Percentiles rank a stretch among this genome's conserved stretches.
Evolutionary conservation across 1,140 invertebrate genomes (phyloP).

Genomic region (Paraescarpia echinospica): DNA sequence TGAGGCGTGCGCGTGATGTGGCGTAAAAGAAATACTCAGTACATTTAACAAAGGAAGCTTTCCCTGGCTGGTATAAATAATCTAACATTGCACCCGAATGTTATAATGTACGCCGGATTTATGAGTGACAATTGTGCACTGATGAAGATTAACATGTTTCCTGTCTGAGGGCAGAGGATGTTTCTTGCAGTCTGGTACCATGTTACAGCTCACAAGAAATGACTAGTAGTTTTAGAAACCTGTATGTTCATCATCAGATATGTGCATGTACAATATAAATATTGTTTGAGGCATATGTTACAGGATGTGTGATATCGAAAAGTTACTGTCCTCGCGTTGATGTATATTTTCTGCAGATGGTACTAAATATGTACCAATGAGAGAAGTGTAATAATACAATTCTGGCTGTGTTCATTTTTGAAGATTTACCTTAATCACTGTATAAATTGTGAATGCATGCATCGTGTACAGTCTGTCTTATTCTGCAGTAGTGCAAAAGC

Average conservation of each 20-base stretch:
- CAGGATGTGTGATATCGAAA: neutral
- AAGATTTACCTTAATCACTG: neutral
- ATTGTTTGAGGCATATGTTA: neutral
- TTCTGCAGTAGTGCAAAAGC: neutral
- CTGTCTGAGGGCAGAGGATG: neutral
- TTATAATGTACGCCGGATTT: neutral
- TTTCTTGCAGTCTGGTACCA: neutral
- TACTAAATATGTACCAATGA: neutral
- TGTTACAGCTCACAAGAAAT: neutral
- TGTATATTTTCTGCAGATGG: conserved; percentile 1
- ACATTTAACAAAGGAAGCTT: neutral
- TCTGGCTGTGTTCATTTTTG: neutral
- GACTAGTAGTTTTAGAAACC: neutral
- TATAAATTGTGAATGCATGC: neutral
- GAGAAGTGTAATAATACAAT: neutral
- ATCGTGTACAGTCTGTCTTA: neutral
- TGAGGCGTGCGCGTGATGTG: neutral
- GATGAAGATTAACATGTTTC: neutral
- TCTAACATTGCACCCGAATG: neutral
- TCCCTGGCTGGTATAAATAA: neutral
- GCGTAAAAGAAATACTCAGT: neutral
- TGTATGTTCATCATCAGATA: neutral
- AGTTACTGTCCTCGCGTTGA: neutral
- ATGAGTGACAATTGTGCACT: neutral
- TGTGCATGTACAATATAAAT: neutral